Evolutionary conservation across 2,888 invertebrate species (phyloP).

Genomic region (Physocephala rufipes): DNA sequence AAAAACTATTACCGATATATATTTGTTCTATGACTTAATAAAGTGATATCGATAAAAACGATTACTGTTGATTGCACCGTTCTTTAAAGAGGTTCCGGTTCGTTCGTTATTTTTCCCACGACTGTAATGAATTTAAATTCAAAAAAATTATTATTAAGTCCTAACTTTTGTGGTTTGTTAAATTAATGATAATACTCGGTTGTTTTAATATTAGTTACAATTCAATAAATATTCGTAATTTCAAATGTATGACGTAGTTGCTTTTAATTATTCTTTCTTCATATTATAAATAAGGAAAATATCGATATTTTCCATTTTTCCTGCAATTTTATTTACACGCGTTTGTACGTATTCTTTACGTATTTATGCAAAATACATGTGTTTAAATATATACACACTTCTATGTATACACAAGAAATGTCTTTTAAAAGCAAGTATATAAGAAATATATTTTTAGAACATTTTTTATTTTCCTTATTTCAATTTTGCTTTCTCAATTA

Average conservation of each 20-base stretch:
- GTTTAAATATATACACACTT: neutral
- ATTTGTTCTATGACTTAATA: too few species aligned
- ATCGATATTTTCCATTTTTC: neutral
- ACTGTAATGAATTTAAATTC: neutral
- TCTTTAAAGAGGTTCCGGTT: neutral
- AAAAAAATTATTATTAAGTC: neutral
- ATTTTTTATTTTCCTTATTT: constrained; percentile 16
- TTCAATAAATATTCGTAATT: neutral
- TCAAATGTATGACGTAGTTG: neutral
- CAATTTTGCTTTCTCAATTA: neutral
- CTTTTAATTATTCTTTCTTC: neutral
- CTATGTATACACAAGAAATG: neutral
- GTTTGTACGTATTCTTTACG: neutral
- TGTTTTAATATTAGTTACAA: neutral
- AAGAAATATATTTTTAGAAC: constrained; percentile 18
- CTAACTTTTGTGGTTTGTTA: neutral
- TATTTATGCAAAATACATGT: neutral
- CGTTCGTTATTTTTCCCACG: neutral
- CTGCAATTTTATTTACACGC: neutral
- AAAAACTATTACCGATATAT: too few species aligned
- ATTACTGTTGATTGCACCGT: too few species aligned
- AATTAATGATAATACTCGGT: neutral
- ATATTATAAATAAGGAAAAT: neutral
- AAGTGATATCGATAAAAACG: too few species aligned
- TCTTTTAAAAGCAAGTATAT: neutral